phyloP scores from a whole-genome alignment of 2,113 vertebrate species.

The Pollimyrus isidori region DNA sequence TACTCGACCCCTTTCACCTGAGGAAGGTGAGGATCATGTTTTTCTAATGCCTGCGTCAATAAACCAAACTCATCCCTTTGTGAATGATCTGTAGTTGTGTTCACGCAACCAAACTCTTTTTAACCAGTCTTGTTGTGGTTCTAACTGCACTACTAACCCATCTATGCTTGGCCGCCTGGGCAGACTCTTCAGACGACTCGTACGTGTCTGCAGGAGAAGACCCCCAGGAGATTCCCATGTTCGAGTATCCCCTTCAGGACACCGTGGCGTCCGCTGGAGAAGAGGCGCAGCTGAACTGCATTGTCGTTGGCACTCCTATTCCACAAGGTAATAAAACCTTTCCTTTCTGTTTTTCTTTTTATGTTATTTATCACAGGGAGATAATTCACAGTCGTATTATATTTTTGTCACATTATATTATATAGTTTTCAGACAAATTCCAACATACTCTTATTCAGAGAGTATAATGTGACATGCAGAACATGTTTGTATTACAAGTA shows the following conservation, averaged over 20 bases:
- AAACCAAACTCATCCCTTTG: background rate
- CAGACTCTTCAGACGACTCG: constrained; percentile 94
- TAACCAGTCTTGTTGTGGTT: constrained; percentile 1
- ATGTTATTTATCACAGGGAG: background rate
- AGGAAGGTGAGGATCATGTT: constrained; percentile 66
- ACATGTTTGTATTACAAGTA: background rate
- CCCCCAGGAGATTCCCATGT: constrained; percentile 84
- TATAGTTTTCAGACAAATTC: background rate
- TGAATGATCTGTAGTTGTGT: background rate
- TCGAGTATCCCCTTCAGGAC: constrained; percentile 84
- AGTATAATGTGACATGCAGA: background rate
- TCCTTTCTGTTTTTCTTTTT: background rate
- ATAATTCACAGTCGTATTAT: background rate
- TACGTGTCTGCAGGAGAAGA: constrained; percentile 94
- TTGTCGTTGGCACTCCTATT: constrained; percentile 77
- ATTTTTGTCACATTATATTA: too few species aligned
- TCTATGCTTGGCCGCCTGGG: constrained; percentile 26
- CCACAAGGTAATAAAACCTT: constrained; percentile 71
- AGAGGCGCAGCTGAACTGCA: constrained; percentile 81
- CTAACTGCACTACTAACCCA: background rate
- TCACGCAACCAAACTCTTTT: background rate
- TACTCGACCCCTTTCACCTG: constrained; percentile 77
- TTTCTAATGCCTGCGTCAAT: constrained; percentile 11
- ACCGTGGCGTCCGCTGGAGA: constrained; percentile 63
- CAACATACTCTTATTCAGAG: background rate